Base-by-base conservation (phyloP, 2,113 vertebrate species). In the Thinocorus orbignyianus region DNA sequence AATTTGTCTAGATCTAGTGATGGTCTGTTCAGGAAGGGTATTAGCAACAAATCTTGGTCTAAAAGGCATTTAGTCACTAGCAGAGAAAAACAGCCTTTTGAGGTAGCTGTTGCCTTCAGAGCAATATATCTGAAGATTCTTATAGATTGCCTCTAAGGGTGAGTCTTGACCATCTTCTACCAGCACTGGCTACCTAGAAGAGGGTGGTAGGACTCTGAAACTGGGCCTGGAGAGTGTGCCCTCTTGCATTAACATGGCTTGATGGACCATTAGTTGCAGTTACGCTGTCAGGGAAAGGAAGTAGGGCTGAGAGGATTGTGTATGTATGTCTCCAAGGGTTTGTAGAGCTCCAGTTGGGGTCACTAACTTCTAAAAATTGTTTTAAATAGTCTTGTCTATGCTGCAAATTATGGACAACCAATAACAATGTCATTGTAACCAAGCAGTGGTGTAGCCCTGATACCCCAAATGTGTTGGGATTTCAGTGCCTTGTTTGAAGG, bases 11-110 rank as follows among this genome's bases (percentile, higher is more conserved):
- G 41, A 23, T 61, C 37, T 9, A 69, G 2, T 52, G 17, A 18
- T 2, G 2, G 5, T n/a, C 16, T 60, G 2, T 41, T 62, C 13
- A 65, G 57, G 64, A 54, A 17, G 13, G 81, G 3, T 1, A 0
- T 74, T 51, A 44, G 24, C 57, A 68, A 37, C 17, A 68, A 58
- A 33, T 52, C 39, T 58, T 79, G 19, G 74, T 44, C 61, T n/a
- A 20, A 33, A 93, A 83, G 18, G 18, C 42, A 14, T 39, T 80
- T 33, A 44, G 61, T 78, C 8, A 44, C 8, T 46, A n/a, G 10
- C 18, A 17, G 7, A 62, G 71, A 61, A 80, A 76, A 89, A 14
- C 37, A 49, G 7, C 4, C 16, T 82, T 84, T 60, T 35, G 23
- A 22, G 48, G 20, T 71, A 64, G 17, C 13, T 48, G 13, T 66